Base-by-base conservation (phyloP, 2,113 vertebrate species). In the Mastomys natalensis region DNA sequence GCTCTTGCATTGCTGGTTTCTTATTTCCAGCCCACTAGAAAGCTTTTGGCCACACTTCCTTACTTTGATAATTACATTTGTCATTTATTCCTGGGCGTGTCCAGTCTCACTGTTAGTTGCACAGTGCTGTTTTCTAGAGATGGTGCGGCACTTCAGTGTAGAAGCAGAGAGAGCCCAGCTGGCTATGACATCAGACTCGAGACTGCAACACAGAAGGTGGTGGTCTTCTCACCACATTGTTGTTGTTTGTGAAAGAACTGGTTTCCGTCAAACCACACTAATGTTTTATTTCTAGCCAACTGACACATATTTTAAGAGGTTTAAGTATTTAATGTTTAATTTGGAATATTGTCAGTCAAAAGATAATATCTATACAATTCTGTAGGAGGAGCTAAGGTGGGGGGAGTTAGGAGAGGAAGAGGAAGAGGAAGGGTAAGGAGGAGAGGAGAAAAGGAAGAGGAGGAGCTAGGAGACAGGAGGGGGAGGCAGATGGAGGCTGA, bases 241-340 rank as follows among this genome's bases (percentile, higher is more conserved):
- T 77, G 74, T 72, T 96, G 10, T 77, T 86, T 94, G 10, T 58
- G 73, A 89, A 91, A 86, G 55, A 37, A 3, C 68, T 92, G 29
- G 58, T 62, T 87, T 97, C 66, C 1, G 11, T 72, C n/a, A 73
- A 86, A 73, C 2, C 37, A 60, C 64, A 34, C 48, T 72, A 16
- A 73, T 68, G 22, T 21, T 60, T 66, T 70, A 37, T 92, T 95
- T 85, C 85, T 64, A 76, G 86, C 62, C 19, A 95, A 15, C 34
- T 62, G 31, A 73, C 80, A 22, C 19, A 40, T 62, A 66, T 40
- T 62, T 85, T 74, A 51, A 91, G 88, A 55, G 31, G 29, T 55
- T n/a, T 80, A 53, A 40, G 45, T n/a, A 51, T 77, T 64, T 62
- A 24, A 40, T 87, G 21, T 84, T 85, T 60, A 68, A 31, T 82